A percentile compares a stretch with the other conserved stretches of the same genome.
Evolutionary conservation across 2,113 vertebrate genomes (phyloP).

Genomic region (Delphinus delphis): DNA sequence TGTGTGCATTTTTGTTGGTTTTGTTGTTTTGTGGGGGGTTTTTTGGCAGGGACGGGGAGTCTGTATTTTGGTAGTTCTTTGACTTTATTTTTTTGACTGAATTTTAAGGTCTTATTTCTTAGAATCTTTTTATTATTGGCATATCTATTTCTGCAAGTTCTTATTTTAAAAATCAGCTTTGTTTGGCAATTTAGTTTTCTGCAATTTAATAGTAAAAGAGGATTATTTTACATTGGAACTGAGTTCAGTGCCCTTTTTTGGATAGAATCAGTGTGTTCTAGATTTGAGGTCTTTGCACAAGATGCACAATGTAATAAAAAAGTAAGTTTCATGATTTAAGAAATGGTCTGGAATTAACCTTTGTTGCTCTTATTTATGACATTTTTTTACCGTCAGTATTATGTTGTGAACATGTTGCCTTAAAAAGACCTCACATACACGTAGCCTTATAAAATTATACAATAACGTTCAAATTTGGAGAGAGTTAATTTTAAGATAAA

Average conservation of each 20-base stretch:
- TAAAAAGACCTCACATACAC: neutral
- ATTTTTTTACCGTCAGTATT: conserved; percentile 18
- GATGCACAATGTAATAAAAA: neutral
- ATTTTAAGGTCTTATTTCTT: neutral
- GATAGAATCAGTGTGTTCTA: neutral
- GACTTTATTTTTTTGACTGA: neutral
- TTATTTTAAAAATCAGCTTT: conserved; percentile 48
- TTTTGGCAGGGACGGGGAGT: neutral
- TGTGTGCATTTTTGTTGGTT: neutral
- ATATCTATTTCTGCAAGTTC: neutral
- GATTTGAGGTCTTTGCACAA: neutral
- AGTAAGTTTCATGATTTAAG: conserved; percentile 10
- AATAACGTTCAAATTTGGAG: neutral
- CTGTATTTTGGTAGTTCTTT: neutral
- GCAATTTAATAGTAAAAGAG: neutral
- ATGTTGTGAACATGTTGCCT: conserved; percentile 46
- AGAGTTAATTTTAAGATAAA: conserved; percentile 36
- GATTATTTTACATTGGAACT: neutral
- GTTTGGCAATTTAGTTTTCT: conserved; percentile 25
- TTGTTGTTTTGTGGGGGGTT: neutral
- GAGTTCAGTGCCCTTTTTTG: neutral
- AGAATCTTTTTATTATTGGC: conserved; percentile 1
- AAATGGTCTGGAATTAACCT: neutral
- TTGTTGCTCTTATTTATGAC: conserved; percentile 16
- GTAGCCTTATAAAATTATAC: neutral